Base-by-base conservation (phyloP, 2,113 vertebrate genomes). In the Petroica traversi region DNA sequence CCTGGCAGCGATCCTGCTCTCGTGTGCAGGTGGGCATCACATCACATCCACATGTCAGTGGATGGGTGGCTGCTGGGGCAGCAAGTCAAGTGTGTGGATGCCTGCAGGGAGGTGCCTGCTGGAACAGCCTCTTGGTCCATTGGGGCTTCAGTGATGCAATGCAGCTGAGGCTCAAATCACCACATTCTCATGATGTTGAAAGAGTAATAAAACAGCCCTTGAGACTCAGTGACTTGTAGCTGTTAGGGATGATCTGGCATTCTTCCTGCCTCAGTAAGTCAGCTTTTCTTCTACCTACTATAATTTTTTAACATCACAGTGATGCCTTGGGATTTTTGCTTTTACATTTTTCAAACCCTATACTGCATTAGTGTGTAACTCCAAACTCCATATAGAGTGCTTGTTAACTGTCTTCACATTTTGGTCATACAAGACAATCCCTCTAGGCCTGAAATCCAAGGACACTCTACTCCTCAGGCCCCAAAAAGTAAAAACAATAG, bases 1-100 rank as follows among this genome's bases (percentile, higher is more conserved):
- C 25, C 15, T 45, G n/a, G 19, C 55, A 49, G 54, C 4, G 72
- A 79, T 29, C 25, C 48, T 80, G 55, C 55, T 61, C 28, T 46
- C 11, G 1, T 4, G 38, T 29, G 38, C 71, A 46, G 61, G 40
- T 24, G 51, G 52, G 43, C 68, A 34, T 2, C 40, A 6, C 0
- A 1, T 0, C 58, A n/a, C n/a, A n/a, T n/a, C n/a, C n/a, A n/a
- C n/a, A n/a, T 26, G 38, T 23, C 8, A 8, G 36, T 31, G 33
- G 24, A 20, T 25, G 0, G 16, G 17, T 5, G 68, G 16, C 46
- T 88, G 81, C 18, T 20, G 31, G 51, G 45, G 38, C 64, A 64
- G 43, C 66, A 34, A 75, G n/a, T 40, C 26, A 40, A 23, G 48
- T 1, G 22, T 46, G 71, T 4, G 36, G n/a, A 3, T 74, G 72